phyloP scores from a whole-genome alignment of 2,888 invertebrate species.

The Drosophila nr. perissopoda region DNA sequence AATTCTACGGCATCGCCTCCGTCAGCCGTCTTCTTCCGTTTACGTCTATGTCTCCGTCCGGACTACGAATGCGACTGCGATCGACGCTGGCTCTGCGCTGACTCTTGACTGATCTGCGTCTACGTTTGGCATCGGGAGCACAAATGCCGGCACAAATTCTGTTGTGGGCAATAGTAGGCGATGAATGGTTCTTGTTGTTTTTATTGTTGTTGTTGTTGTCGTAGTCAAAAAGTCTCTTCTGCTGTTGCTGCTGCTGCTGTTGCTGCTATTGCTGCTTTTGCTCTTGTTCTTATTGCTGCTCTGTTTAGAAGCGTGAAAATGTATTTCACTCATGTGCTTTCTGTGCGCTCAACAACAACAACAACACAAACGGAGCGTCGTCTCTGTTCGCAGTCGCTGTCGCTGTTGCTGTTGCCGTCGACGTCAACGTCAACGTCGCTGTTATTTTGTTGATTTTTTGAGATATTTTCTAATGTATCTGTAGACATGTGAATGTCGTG shows the following conservation, averaged over 20 bases:
- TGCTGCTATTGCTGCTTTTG: slow-evolving; percentile 35
- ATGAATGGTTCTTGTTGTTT: slow-evolving; percentile 60
- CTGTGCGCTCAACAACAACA: slow-evolving; percentile 56
- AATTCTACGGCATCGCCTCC: slow-evolving; percentile 39
- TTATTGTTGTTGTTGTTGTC: slow-evolving; percentile 52
- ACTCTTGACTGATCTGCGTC: slow-evolving; percentile 67
- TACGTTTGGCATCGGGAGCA: slow-evolving; percentile 60
- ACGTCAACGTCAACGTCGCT: slow-evolving; percentile 39
- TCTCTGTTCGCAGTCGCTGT: slow-evolving; percentile 35
- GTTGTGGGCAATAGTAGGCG: slow-evolving; percentile 40
- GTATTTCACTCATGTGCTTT: slow-evolving; percentile 76
- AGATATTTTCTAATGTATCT: slow-evolving; percentile 81
- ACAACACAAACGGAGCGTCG: slow-evolving; percentile 18
- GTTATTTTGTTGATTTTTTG: slow-evolving; percentile 77
- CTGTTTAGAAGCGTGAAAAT: slow-evolving; percentile 80
- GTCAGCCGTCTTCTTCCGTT: slow-evolving; percentile 27
- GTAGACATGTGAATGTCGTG: slow-evolving; percentile 68
- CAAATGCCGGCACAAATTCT: slow-evolving; percentile 47
- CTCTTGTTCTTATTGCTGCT: slow-evolving; percentile 58
- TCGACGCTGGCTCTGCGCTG: slow-evolving; percentile 43
- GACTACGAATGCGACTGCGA: slow-evolving; percentile 42
- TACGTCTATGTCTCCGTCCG: slow-evolving; percentile 53
- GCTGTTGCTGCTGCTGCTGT: slow-evolving; percentile 18
- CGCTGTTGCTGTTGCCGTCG: slow-evolving; percentile 18
- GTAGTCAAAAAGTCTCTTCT: slow-evolving; percentile 72